Conservation (phyloP, 2,888 invertebrate species). For the Philopedon plagiatum region DNA sequence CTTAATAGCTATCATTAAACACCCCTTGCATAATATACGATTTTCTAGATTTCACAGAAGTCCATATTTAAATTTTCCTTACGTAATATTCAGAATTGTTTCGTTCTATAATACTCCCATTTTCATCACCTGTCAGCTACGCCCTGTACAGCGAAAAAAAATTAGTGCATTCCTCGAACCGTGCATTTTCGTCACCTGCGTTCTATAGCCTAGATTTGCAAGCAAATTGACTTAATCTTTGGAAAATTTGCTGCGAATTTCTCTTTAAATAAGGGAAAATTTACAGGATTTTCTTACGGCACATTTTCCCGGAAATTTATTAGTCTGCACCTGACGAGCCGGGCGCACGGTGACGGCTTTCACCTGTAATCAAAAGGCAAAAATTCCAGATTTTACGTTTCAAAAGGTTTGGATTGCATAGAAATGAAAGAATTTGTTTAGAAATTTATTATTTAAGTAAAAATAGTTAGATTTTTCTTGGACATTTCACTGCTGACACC, state of each 20-base stretch:
- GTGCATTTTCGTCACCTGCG: constrained; percentile 51
- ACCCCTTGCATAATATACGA: too few relatives aligned
- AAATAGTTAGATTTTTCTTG: background rate
- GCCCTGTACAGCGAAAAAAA: constrained; percentile 23
- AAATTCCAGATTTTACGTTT: constrained; percentile 27
- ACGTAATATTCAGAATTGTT: background rate
- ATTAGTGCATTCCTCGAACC: constrained; percentile 41
- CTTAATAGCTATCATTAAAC: too few relatives aligned
- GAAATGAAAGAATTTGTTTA: constrained; percentile 22
- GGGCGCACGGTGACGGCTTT: constrained; percentile 33
- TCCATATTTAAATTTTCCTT: too few relatives aligned
- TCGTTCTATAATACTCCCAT: background rate
- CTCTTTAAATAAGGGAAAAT: constrained; percentile 50
- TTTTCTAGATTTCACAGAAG: too few relatives aligned
- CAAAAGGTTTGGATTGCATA: constrained; percentile 40
- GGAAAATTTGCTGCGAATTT: constrained; percentile 57
- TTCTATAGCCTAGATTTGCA: constrained; percentile 57
- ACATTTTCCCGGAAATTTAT: constrained; percentile 49
- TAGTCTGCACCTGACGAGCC: constrained; percentile 50
- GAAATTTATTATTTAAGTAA: background rate
- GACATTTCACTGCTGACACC: background rate
- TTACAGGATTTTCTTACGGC: constrained; percentile 45
- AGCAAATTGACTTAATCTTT: constrained; percentile 63
- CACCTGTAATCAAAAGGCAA: constrained; percentile 40
- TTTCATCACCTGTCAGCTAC: constrained; percentile 15